Evolutionary conservation across 2,113 vertebrate species (phyloP), one percentile per base, ranked within the genome.

Genomic region (Nannobrachium achirus): DNA sequence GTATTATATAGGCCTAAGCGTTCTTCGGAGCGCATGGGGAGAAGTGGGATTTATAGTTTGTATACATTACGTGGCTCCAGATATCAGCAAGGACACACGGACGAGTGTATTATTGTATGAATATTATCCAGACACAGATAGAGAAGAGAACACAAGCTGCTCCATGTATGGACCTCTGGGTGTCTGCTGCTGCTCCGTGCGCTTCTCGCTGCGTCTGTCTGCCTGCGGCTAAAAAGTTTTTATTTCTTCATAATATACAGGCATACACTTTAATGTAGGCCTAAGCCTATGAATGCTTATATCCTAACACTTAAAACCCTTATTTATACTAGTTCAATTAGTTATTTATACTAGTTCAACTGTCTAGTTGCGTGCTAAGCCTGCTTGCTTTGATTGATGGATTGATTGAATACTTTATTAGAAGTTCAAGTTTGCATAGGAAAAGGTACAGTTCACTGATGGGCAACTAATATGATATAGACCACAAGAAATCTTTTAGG

Each of bases 41-140:
- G 53, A 75, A 85, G 71, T 76, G 49, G 89, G 84, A 96, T 97
- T 97, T 95, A 98, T 92, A 84, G 92, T 93, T 92, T 98, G 96
- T 98, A 67, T 97, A 96, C 89, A 88, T 93, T 93, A 77, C 71
- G 93, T 92, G 94, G 95, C 95, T 97, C 95, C 95, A 96, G 93
- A 95, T 93, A 89, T 90, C 89, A 88, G 90, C 79, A 78, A 59
- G 58, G 88, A 90, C 93, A 90, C 93, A 88, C 84, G 91, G 92
- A 93, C 88, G 85, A 89, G 80, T 85, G 66, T 93, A 89, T 92
- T 93, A 93, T 89, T 33, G 25, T 33, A 33, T 33, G 25, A 33
- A 92, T 83, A 83, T n/a, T 85, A 90, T 83, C 85, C 83, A 86
- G 90, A 73, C 87, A 64, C 40, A 68, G 83, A 86, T 85, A 78